Evolutionary conservation across 2,113 vertebrate genomes (phyloP).

Genomic region (Sylvia atricapilla): DNA sequence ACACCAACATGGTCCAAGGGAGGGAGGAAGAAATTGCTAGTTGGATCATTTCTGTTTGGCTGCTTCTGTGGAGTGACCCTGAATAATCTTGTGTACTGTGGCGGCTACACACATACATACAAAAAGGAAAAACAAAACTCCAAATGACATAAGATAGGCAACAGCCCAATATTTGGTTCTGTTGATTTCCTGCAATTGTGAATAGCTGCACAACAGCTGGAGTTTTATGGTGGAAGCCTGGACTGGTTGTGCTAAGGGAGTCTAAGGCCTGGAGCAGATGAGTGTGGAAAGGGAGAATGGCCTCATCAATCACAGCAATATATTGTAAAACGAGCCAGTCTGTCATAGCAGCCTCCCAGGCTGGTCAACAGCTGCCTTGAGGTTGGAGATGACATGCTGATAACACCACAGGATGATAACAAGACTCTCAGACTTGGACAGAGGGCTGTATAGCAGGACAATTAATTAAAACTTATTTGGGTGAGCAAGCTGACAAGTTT

Average conservation of each 20-base stretch:
- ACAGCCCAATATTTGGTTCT: constrained; percentile 22
- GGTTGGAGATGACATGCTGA: neutral
- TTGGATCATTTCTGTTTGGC: constrained; percentile 33
- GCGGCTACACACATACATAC: neutral
- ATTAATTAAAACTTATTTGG: neutral
- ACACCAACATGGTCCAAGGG: neutral
- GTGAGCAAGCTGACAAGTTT: neutral
- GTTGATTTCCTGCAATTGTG: constrained; percentile 65
- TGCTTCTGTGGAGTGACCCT: neutral
- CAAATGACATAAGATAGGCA: constrained; percentile 10
- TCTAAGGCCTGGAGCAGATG: neutral
- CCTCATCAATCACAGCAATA: neutral
- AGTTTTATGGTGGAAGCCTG: constrained; percentile 8
- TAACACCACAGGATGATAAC: neutral
- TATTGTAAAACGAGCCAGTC: neutral
- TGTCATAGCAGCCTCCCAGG: neutral
- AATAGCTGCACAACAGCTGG: neutral
- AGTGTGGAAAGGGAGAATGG: neutral
- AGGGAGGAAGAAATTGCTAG: neutral
- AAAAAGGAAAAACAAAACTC: neutral
- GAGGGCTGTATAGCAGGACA: neutral
- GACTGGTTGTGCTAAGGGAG: neutral
- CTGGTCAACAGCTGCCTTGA: neutral
- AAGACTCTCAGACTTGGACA: neutral
- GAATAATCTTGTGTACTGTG: neutral